These are phyloP conservation scores for Phoxinus phoxinus DNA, from an alignment of 2,113 vertebrate genomes.

Conservation along the genomic window DNA sequence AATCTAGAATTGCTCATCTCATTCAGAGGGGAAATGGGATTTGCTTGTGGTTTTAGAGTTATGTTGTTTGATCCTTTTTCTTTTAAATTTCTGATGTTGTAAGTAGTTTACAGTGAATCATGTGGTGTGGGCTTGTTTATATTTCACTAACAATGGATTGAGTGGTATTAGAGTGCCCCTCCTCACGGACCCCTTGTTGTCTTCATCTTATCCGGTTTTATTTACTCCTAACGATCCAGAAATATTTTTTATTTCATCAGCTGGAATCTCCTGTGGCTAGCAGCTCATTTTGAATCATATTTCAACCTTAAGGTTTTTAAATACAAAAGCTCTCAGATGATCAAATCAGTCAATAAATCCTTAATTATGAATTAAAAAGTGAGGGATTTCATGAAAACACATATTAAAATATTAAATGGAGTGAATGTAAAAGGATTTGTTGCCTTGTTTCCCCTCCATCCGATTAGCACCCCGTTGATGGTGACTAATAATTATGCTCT, in stretches of 20 bases:
- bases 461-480: constrained; percentile 65
- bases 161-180: background rate
- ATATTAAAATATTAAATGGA: constrained; percentile 75
- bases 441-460: constrained; percentile 56
- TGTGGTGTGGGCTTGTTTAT: background rate
- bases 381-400: constrained; percentile 67
- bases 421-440: constrained; percentile 70
- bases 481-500: constrained; percentile 60
- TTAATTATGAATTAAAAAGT: constrained; percentile 66
- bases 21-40: constrained; percentile 7
- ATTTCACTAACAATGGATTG: constrained; percentile 1
- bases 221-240: constrained; percentile 1
- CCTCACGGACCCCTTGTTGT: background rate
- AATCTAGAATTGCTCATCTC: constrained; percentile 32
- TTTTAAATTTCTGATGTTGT: background rate
- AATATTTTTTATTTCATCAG: constrained; percentile 24
- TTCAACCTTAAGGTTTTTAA: constrained; percentile 62
- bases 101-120: background rate
- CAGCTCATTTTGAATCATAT: constrained; percentile 50
- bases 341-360: constrained; percentile 63
- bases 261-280: constrained; percentile 46
- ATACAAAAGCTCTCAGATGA: constrained; percentile 55
- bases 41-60: constrained; percentile 14
- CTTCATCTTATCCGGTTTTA: background rate
- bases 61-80: background rate